Evolutionary conservation across 2,888 invertebrate species (phyloP).

Genomic region (Galeopsomyia nigrocyanea): DNA sequence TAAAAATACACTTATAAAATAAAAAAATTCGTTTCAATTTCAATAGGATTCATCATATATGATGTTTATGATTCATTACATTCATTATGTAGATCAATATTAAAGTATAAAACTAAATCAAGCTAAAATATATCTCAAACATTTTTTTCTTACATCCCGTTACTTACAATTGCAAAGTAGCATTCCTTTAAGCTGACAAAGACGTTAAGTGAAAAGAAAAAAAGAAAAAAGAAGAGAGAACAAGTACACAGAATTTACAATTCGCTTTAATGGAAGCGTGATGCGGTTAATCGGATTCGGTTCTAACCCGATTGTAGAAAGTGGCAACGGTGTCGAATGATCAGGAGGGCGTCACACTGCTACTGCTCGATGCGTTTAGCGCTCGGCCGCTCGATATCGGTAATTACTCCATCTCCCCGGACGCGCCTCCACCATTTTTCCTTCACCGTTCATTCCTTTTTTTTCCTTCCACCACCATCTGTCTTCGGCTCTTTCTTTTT

Average conservation of each 20-base stretch:
- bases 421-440: conserved; percentile 2
- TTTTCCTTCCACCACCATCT: neutral
- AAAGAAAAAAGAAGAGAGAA: neutral
- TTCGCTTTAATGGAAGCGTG: conserved; percentile 27
- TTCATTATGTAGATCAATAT: too few species aligned
- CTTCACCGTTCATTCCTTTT: too few species aligned
- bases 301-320: conserved; percentile 26
- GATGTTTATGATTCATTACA: too few species aligned
- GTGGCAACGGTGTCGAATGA: conserved; percentile 29
- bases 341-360: conserved; percentile 1
- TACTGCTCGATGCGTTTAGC: conserved; percentile 15
- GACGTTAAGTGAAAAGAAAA: neutral
- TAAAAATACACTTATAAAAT: too few species aligned
- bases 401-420: conserved; percentile 23
- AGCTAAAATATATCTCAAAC: too few species aligned
- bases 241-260: conserved; percentile 13
- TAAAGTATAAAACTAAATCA: too few species aligned
- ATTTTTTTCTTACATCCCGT: too few species aligned
- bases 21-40: too few species aligned
- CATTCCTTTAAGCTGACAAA: too few species aligned
- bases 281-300: conserved; percentile 35
- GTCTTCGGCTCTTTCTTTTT: neutral
- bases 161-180: too few species aligned
- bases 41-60: too few species aligned
- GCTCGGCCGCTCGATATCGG: conserved; percentile 13